These are phyloP conservation scores for Eueremaeus valkanovi DNA, from an alignment of 2,888 invertebrate genomes.

Conservation along the genomic window DNA sequence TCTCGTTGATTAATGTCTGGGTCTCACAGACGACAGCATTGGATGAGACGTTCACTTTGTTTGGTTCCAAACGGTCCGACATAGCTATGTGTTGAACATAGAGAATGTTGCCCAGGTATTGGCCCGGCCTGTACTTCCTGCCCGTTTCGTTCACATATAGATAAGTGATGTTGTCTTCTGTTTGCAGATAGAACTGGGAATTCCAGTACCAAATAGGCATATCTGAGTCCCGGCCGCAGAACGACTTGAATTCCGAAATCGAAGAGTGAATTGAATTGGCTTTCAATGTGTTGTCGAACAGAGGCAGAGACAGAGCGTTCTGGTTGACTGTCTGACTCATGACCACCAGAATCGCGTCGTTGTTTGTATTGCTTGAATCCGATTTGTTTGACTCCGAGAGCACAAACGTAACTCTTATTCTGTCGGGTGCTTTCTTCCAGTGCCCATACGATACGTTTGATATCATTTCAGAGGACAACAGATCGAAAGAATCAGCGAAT, in stretches of 20 bases:
- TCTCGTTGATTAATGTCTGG: conserved; percentile 34
- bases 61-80: neutral
- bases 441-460: conserved; percentile 39
- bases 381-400: neutral
- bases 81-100: conserved; percentile 28
- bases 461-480: conserved; percentile 41
- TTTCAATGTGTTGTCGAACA: neutral
- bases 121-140: conserved; percentile 46
- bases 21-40: conserved; percentile 39
- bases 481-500: conserved; percentile 40
- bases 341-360: neutral
- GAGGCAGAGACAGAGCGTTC: neutral
- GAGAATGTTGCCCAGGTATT: conserved; percentile 48
- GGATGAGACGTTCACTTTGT: conserved; percentile 25
- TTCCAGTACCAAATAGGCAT: conserved; percentile 44
- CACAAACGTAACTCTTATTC: conserved; percentile 1
- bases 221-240: conserved; percentile 23
- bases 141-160: conserved; percentile 47
- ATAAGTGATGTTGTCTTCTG: conserved; percentile 34
- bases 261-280: conserved; percentile 24
- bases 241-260: conserved; percentile 13
- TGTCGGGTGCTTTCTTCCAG: no score
- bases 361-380: neutral
- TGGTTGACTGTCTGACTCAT: neutral
- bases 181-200: conserved; percentile 43